Percentiles rank a stretch among this genome's conserved stretches.
phyloP scores from a whole-genome alignment of 2,888 invertebrate genomes.

The Caenorhabditis zanzibari region DNA sequence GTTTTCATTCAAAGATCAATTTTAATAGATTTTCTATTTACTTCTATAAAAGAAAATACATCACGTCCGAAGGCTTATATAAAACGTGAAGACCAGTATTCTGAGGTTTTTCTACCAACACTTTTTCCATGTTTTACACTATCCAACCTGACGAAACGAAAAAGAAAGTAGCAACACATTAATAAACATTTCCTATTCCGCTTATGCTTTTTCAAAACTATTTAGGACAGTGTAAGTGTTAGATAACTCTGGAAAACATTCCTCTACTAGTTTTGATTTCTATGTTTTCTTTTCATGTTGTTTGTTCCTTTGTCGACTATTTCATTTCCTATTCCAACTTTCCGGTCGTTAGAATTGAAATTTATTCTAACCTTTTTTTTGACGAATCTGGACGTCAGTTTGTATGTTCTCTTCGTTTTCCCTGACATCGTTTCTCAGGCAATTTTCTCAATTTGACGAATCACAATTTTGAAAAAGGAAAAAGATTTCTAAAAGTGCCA shows the following conservation, averaged over 20 bases:
- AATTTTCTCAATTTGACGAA: background rate
- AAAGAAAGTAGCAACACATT: conserved; percentile 10
- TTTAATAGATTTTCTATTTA: background rate
- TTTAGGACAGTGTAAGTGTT: background rate
- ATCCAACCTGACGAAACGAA: conserved; percentile 10
- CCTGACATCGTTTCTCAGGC: background rate
- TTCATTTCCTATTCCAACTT: background rate
- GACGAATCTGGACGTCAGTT: background rate
- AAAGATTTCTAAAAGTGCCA: conserved; percentile 8
- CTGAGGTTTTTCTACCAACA: background rate
- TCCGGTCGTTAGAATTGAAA: conserved; percentile 3
- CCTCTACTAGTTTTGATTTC: background rate
- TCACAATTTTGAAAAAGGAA: background rate
- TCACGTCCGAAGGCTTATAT: background rate
- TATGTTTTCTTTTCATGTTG: background rate
- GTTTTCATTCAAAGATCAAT: background rate
- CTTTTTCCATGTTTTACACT: conserved; percentile 8
- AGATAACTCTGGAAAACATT: background rate
- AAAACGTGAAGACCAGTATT: conserved; percentile 3
- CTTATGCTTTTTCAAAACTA: background rate
- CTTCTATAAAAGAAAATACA: background rate
- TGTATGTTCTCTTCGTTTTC: background rate
- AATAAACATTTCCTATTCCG: conserved; percentile 20
- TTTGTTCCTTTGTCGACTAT: background rate
- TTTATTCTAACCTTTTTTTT: background rate